Evolutionary conservation across 2,888 invertebrate genomes (phyloP), one percentile per base, ranked within the genome.

Genomic region (Lepetodrilus schrolli): DNA sequence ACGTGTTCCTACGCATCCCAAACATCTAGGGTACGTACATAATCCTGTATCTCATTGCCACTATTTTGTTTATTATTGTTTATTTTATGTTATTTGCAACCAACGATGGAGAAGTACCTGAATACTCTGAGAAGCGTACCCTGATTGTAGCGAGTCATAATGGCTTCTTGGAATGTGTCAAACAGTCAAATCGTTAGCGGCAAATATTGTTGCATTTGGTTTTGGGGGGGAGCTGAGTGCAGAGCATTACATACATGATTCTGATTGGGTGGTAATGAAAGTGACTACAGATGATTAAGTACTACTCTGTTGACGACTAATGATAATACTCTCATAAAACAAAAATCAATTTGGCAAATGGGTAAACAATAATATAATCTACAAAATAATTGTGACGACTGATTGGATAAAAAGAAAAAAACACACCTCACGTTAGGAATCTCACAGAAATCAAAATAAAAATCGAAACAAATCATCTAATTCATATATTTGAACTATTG

Each of bases 291-390:
- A 58, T 58, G 58, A 30, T 17, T 58, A 58, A 58, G 58, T 58
- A 58, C 58, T 58, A 58, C 58, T 58, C 26, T 58, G 58, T 30
- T 10, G 30, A 58, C 34, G 58, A 58, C 34, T 58, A 48, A 58
- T 58, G 58, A 58, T 58, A 58, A 58, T 58, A 58, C 58, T 58
- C 30, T 58, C 30, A 26, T 30, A 58, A 58, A 58, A 58, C 13
- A 58, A 30, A 58, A 58, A 58, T 58, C 58, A 58, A 58, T 58
- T 58, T 58, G 58, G 58, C 58, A 58, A 58, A 58, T 58, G 58
- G 58, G 30, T 58, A 58, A 58, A 58, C 34, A 34, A 58, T 58
- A 58, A 58, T 58, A 58, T 30, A 58, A 58, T 30, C 58, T 58
- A 58, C 58, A 58, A 58, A 58, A 58, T 30, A 26, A 34, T 4